A percentile compares a stretch with the other conserved stretches of the same genome.
Evolutionary conservation across 2,888 invertebrate genomes (phyloP).

Genomic region (Thera britannica): DNA sequence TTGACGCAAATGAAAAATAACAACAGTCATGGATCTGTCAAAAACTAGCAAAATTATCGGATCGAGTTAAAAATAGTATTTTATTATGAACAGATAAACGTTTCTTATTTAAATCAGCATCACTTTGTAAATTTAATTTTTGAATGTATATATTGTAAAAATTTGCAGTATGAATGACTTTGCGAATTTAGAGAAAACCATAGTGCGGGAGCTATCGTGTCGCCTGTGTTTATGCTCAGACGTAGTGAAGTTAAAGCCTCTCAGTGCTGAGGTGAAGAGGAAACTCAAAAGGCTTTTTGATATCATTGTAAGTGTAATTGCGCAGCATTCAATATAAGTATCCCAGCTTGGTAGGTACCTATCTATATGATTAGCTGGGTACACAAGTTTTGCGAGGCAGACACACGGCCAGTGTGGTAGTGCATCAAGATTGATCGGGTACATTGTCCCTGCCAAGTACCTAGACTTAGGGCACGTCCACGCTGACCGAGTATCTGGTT

Average conservation of each 20-base stretch:
- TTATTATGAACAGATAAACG: slow-evolving; percentile 57
- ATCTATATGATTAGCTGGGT: too few relatives aligned
- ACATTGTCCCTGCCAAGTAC: too few relatives aligned
- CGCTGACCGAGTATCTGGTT: too few relatives aligned
- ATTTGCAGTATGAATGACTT: slow-evolving; percentile 74
- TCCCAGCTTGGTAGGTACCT: background rate
- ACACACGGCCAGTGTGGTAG: too few relatives aligned
- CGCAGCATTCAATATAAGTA: background rate
- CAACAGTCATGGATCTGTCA: slow-evolving; percentile 51
- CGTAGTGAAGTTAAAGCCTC: slow-evolving; percentile 74
- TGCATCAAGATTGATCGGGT: too few relatives aligned
- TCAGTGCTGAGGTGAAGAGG: slow-evolving; percentile 72
- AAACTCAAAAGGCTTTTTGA: slow-evolving; percentile 76
- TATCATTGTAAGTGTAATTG: slow-evolving; percentile 59
- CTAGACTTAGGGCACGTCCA: too few relatives aligned
- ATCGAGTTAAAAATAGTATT: slow-evolving; percentile 52
- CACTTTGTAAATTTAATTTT: slow-evolving; percentile 24
- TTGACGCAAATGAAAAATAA: slow-evolving; percentile 29
- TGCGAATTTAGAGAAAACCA: slow-evolving; percentile 70
- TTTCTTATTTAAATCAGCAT: slow-evolving; percentile 41
- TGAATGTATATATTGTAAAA: slow-evolving; percentile 33
- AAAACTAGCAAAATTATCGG: slow-evolving; percentile 59
- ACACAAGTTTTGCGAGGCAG: too few relatives aligned
- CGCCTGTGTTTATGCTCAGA: slow-evolving; percentile 78
- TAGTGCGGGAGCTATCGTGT: slow-evolving; percentile 79